phyloP scores from a whole-genome alignment of 2,888 invertebrate species.

The Mythimna impura region DNA sequence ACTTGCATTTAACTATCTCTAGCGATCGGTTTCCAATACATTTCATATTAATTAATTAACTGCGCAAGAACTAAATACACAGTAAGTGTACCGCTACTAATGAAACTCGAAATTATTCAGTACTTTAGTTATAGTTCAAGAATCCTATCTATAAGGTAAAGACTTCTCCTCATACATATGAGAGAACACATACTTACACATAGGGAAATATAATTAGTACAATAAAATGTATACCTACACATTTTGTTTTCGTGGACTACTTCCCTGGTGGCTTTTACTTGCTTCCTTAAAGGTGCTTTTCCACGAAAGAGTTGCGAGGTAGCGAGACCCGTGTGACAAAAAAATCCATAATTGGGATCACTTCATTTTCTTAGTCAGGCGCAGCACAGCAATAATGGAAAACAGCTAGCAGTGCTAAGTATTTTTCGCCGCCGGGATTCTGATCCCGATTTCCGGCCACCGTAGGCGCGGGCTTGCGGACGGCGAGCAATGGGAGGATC shows the following conservation, averaged over 20 bases:
- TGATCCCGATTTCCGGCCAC: too few relatives aligned
- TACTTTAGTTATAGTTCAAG: background rate
- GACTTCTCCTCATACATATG: background rate
- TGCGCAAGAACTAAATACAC: background rate
- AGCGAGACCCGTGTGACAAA: background rate
- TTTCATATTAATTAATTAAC: background rate
- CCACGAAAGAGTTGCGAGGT: background rate
- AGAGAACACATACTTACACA: background rate
- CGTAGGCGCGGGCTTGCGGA: too few relatives aligned
- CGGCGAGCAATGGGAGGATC: too few relatives aligned
- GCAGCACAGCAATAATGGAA: too few relatives aligned
- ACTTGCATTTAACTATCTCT: background rate
- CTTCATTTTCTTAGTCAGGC: background rate
- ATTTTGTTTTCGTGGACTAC: constrained; percentile 17
- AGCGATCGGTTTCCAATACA: background rate
- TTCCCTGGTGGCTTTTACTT: constrained; percentile 25
- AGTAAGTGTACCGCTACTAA: background rate
- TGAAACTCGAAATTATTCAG: too few relatives aligned
- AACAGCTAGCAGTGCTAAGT: too few relatives aligned
- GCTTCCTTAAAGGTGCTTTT: constrained; percentile 11
- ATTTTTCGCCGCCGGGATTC: too few relatives aligned
- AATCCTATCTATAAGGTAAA: background rate
- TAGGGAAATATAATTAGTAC: constrained; percentile 20
- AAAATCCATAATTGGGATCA: background rate
- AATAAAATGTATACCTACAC: background rate